These are phyloP conservation scores for Rana temporaria DNA, from an alignment of 2,113 vertebrate genomes.

Conservation along the genomic window DNA sequence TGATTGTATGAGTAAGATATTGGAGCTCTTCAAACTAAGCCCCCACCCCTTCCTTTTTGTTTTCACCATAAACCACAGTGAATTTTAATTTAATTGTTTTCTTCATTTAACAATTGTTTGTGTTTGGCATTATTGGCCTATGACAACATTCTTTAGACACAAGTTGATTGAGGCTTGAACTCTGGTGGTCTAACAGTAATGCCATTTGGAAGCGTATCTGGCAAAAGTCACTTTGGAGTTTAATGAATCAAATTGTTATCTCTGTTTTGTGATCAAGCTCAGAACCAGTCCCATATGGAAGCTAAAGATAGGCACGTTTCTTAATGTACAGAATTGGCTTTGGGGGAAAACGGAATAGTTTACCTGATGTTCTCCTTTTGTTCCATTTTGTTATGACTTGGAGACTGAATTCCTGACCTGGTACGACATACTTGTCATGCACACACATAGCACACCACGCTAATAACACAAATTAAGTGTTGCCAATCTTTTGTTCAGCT, in stretches of 20 bases:
- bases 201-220: conserved; percentile 9
- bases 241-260: conserved; percentile 29
- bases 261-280: conserved; percentile 7
- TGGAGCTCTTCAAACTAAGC: no score
- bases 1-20: no score
- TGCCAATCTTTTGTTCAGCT: conserved; percentile 5
- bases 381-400: neutral
- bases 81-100: no score
- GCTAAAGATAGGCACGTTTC: conserved; percentile 21
- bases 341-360: neutral
- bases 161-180: neutral
- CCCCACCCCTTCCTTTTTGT: no score
- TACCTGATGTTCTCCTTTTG: neutral
- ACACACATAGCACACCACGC: neutral
- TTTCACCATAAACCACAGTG: no score
- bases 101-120: neutral
- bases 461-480: neutral
- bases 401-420: neutral
- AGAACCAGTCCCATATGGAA: conserved; percentile 13
- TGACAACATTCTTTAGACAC: neutral
- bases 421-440: neutral
- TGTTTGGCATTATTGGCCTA: neutral
- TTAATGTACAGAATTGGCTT: neutral
- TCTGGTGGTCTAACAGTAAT: neutral
- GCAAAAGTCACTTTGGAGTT: conserved; percentile 3